These are phyloP conservation scores for Muricea muricata DNA, from an alignment of 92 coral and sea anemone species.

Conservation along the genomic window DNA sequence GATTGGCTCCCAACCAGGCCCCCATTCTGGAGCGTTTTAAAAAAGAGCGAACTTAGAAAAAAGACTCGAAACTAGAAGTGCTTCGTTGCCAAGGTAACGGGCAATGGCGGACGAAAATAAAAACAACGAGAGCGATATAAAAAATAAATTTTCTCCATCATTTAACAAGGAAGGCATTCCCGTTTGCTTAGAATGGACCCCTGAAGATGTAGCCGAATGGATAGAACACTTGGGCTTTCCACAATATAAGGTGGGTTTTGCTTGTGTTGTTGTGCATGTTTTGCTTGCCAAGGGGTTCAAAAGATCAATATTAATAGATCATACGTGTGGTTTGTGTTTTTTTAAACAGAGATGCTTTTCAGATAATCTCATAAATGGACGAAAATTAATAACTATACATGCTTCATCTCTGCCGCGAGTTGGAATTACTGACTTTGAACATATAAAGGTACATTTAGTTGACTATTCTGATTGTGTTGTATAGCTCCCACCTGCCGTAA, in stretches of 20 bases:
- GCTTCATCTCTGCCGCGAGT: constrained; percentile 88
- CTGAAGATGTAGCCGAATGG: constrained; percentile 99
- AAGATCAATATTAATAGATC: too few relatives aligned
- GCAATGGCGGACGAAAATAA: constrained; percentile 84
- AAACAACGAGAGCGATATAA: constrained; percentile 16
- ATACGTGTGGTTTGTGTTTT: background rate
- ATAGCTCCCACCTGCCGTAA: too few relatives aligned
- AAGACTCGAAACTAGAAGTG: background rate
- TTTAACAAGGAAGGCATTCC: constrained; percentile 92
- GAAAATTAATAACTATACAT: constrained; percentile 79
- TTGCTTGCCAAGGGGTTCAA: background rate
- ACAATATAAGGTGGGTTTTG: constrained; percentile 80
- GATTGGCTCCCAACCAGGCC: too few relatives aligned
- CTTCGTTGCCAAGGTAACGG: constrained; percentile 75
- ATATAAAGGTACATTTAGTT: constrained; percentile 75
- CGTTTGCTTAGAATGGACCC: constrained; percentile 79
- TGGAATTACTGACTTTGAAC: constrained; percentile 92
- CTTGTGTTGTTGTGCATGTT: background rate
- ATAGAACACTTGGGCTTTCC: constrained; percentile 83
- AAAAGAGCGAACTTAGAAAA: background rate
- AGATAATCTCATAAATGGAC: constrained; percentile 89
- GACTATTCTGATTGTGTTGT: background rate
- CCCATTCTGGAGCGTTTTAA: too few relatives aligned
- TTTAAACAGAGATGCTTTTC: constrained; percentile 76
- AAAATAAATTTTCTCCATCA: constrained; percentile 54